Percentiles rank a stretch among this genome's conserved stretches.
Evolutionary conservation across 2,888 invertebrate species (phyloP).

Genomic region (Lithosia quadra): DNA sequence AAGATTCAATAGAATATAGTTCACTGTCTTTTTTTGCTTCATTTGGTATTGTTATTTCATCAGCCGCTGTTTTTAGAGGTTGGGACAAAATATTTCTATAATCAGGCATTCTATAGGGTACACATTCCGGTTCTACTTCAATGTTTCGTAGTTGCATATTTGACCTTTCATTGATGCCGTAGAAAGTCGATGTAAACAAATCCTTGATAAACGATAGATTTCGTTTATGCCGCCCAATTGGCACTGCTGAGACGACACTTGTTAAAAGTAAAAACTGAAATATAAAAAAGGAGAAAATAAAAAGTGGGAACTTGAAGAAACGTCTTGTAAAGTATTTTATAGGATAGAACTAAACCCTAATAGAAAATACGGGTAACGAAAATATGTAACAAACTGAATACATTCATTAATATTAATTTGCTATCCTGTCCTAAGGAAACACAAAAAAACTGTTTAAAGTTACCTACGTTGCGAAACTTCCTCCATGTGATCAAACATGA

Average conservation of each 20-base stretch:
- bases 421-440: too few species aligned
- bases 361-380: too few species aligned
- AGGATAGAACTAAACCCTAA: too few species aligned
- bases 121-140: constrained; percentile 34
- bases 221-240: constrained; percentile 52
- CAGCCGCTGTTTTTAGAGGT: constrained; percentile 19
- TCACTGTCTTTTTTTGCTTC: constrained; percentile 39
- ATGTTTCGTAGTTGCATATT: constrained; percentile 23
- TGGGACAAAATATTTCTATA: constrained; percentile 54
- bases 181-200: constrained; percentile 46
- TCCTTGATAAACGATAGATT: constrained; percentile 51
- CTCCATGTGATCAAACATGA: too few species aligned
- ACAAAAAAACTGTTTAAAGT: too few species aligned
- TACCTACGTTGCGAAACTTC: too few species aligned
- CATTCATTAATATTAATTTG: too few species aligned
- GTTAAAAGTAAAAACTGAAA: constrained; percentile 64
- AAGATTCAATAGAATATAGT: constrained; percentile 45
- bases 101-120: constrained; percentile 56
- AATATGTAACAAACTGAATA: too few species aligned
- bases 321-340: too few species aligned
- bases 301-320: too few species aligned
- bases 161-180: constrained; percentile 36
- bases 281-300: too few species aligned
- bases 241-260: constrained; percentile 42
- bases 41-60: constrained; percentile 28